Percentiles rank a stretch among this genome's conserved stretches.
Evolutionary conservation across 2,113 vertebrate genomes (phyloP).

Genomic region (Trematocara nigrifrons): DNA sequence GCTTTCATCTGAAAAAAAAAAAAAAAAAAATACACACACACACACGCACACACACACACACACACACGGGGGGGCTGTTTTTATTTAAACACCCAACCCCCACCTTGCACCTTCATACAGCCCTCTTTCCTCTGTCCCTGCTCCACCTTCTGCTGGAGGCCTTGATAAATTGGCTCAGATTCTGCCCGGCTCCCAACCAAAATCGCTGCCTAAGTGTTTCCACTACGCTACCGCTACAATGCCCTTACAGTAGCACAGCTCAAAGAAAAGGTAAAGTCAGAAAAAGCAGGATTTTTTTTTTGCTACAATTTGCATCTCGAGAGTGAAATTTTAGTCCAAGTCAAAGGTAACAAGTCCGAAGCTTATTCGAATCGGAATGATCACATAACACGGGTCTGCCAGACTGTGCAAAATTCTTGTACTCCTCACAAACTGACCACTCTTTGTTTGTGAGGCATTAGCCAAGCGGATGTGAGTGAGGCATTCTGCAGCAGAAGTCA

Average conservation of each 20-base stretch:
- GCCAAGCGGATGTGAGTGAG: conserved; percentile 44
- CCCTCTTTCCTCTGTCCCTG: neutral
- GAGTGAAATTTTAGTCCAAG: neutral
- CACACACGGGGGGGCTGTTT: conserved; percentile 30
- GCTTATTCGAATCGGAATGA: neutral
- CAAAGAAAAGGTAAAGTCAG: neutral
- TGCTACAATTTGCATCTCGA: neutral
- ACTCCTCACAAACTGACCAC: conserved; percentile 34
- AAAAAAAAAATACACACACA: too few species aligned
- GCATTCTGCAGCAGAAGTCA: conserved; percentile 40
- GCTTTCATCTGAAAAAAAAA: too few species aligned
- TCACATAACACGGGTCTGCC: conserved; percentile 22
- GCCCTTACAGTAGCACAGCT: conserved; percentile 37
- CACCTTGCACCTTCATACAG: neutral
- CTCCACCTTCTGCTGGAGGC: conserved; percentile 39
- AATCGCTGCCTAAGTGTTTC: conserved; percentile 65
- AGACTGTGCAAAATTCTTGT: neutral
- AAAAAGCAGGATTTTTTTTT: neutral
- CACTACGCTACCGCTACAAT: conserved; percentile 55
- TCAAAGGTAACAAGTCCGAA: neutral
- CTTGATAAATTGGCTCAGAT: conserved; percentile 57
- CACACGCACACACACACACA: too few species aligned
- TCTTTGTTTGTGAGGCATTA: conserved; percentile 57
- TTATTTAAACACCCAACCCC: conserved; percentile 26
- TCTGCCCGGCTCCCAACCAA: conserved; percentile 32